Evolutionary conservation across 2,113 vertebrate genomes (phyloP).

Genomic region (Ibidorhyncha struthersii): DNA sequence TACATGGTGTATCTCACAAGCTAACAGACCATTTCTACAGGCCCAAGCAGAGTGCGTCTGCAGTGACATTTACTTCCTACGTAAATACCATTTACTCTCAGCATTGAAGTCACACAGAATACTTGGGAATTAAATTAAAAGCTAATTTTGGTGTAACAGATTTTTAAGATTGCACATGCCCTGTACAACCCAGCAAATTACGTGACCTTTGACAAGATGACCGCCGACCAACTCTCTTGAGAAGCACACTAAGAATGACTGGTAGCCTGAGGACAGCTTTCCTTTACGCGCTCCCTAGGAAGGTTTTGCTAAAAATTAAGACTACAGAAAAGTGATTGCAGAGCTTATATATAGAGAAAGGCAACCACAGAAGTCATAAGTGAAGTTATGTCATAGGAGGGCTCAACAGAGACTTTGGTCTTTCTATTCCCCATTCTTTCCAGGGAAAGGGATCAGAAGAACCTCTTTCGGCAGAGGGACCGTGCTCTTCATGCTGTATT

Average conservation of each 20-base stretch:
- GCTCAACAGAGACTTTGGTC: not conserved
- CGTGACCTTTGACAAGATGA: not conserved
- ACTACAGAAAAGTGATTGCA: not conserved
- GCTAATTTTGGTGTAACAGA: not conserved
- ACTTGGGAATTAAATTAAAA: conserved; percentile 15
- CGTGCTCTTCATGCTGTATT: not conserved
- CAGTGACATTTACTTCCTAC: not conserved
- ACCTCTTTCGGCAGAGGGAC: not conserved
- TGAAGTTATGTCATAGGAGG: not conserved
- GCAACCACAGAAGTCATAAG: not conserved
- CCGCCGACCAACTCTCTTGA: not conserved
- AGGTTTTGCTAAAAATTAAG: not conserved
- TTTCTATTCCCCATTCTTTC: not conserved
- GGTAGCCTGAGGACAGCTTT: not conserved
- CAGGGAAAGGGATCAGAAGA: not conserved
- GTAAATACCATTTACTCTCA: not conserved
- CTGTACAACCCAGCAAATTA: not conserved
- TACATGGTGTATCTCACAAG: not conserved
- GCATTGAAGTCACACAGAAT: conserved; percentile 3
- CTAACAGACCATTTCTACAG: not conserved
- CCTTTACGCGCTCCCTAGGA: not conserved
- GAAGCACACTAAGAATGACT: not conserved
- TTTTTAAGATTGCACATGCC: not conserved
- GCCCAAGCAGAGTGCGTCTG: not conserved
- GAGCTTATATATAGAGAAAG: not conserved